Evolutionary conservation across 2,113 vertebrate genomes (phyloP), one percentile per base, ranked within the genome.

Genomic region (Zosterops lateralis): DNA sequence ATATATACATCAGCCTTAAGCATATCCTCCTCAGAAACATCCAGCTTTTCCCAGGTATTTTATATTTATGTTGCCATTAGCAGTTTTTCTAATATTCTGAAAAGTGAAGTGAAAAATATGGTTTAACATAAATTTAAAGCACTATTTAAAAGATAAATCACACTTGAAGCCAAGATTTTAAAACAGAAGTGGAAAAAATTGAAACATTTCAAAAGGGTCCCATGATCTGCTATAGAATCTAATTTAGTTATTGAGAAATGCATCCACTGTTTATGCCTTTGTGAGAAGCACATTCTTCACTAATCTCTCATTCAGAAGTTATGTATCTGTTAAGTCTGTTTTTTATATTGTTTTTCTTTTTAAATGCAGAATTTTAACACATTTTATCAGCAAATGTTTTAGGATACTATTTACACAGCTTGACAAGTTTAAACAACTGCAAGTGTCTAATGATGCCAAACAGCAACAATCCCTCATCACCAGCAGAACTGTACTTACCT

Each of bases 401-500:
- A 44, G 48, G 28, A 22, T 64, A 51, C 17, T 40, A 60, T 25
- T 81, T 74, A 77, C 15, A 65, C 1, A 4, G 31, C 65, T 61
- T 51, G 29, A 32, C 32, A 82, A 72, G 42, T 57, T 79, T 73
- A 47, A 64, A 53, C 38, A 87, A 51, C 8, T 81, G 48, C 7
- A 72, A 64, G 9, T 25, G 19, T 17, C 36, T 31, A 31, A 18
- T 28, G 58, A 66, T 65, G 42, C 26, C 70, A 34, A 61, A 78
- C 5, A 64, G 16, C 62, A 84, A 31, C 18, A 48, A 51, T 31
- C 17, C 53, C 54, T 87, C 47, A 34, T 65, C 8, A 87, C 6
- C 87, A 85, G 14, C 24, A 84, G 45, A 60, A 24, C 3, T 20
- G 19, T 66, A 95, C 94, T 95, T 95, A 96, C 96, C 95, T 95